Evolutionary conservation across 2,113 vertebrate species (phyloP), one percentile per base, ranked within the genome.

Genomic region (Sigmodon hispidus): DNA sequence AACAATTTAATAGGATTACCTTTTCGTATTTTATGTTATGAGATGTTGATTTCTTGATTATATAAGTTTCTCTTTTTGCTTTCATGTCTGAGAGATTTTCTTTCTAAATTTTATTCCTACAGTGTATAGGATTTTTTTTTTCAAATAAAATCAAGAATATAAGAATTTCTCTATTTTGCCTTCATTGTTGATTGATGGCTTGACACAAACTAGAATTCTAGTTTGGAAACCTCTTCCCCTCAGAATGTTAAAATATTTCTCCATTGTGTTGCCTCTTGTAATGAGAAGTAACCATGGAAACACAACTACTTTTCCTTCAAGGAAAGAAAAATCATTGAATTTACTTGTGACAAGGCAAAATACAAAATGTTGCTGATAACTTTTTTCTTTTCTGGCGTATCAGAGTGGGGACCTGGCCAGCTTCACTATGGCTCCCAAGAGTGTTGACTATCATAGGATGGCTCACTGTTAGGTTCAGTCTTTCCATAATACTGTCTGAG

Each of bases 171-270:
- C 87, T 59, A 43, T 89, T 87, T 95, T n/a, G 80, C 31, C 9
- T 63, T 93, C 13, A 61, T 63, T 90, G 21, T 85, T 94, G 36
- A 69, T 75, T 73, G 63, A 94, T 52, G 81, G 50, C 72, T 94
- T 92, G 16, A 92, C n/a, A 79, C 45, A 67, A 21, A 87, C 65
- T 45, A 85, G 3, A 90, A 73, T 40, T 84, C 10, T 40, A 36
- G 45, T 63, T 90, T 92, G 22, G 69, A 90, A 83, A 70, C 6
- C 2, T 67, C 67, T 84, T 85, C 29, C 19, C 22, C 45, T 88
- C 76, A 75, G 81, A 84, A 90, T 85, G 36, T 59, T 77, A 79
- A 92, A 77, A 17, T 16, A 67, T 79, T 48, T 87, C 55, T n/a
- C 8, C 7, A 67, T 50, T 73, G 61, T 77, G n/a, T 84, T 84